Evolutionary conservation across 2,113 vertebrate genomes (phyloP), one percentile per base, ranked within the genome.

Genomic region (Myotis brandtii): DNA sequence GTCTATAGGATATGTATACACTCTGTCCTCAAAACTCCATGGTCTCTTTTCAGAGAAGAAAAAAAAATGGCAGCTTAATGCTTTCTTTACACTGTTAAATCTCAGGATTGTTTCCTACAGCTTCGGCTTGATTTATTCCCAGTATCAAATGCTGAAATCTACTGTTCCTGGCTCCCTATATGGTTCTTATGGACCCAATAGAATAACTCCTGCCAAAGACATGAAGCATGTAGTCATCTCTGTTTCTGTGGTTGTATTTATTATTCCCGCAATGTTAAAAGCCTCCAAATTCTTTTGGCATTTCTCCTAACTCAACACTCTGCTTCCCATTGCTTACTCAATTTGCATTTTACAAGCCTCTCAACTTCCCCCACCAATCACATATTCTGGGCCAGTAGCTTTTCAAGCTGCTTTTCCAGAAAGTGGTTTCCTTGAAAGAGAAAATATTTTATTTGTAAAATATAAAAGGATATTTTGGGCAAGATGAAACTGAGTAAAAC

Each of bases 401-500:
- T 96, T 84, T 85, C 30, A 91, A 86, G 34, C 40, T 64, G n/a
- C 37, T 86, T 73, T 86, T 83, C 64, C 34, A 73, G 21, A 84
- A 77, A 89, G 2, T 13, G 8, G 6, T 73, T 79, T 95, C 10
- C 23, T 86, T 92, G 54, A 94, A 64, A 77, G 9, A 79, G 12
- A 95, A 95, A 90, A 62, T 7, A 73, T 30, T 89, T 66, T 70
- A n/a, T 87, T 94, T 89, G 70, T 89, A 32, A 94, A 86, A 79
- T 84, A 59, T 81, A 69, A 92, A 92, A 91, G 67, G 86, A 2
- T 82, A 37, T 4, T 93, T 77, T 75, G 27, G 1, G 6, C 20
- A 66, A 84, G 30, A 80, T n/a, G 95, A 91, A 89, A 73, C 16
- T 34, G 12, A 66, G 81, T 2, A 81, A 88, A 80, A 52, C 34